Evolutionary conservation across 1,140 invertebrate species (phyloP).

Genomic region (Hycleus cichorii): DNA sequence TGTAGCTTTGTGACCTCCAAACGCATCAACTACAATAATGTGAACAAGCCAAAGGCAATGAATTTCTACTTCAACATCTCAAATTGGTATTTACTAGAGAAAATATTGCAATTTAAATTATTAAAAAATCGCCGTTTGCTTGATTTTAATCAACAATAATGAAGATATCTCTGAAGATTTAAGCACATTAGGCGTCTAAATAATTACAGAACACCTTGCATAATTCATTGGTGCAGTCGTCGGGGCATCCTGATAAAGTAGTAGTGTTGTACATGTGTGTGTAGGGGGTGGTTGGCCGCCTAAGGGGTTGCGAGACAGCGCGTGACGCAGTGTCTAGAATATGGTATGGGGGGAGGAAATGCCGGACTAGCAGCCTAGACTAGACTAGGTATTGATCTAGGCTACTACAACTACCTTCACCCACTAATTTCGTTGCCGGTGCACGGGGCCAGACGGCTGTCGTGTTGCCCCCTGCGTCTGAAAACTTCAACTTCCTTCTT

Average conservation of each 20-base stretch:
- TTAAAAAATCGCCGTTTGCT: too few relatives aligned
- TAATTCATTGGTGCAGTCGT: conserved; percentile 19
- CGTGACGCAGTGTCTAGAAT: too few relatives aligned
- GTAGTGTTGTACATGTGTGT: background rate
- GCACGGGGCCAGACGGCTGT: conserved; percentile 19
- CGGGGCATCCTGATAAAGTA: background rate
- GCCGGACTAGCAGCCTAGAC: conserved; percentile 35
- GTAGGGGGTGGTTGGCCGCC: conserved; percentile 9
- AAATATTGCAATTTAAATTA: background rate
- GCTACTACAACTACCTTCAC: conserved; percentile 32
- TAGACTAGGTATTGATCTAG: conserved; percentile 37
- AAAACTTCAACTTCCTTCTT: too few relatives aligned
- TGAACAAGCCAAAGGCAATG: too few relatives aligned
- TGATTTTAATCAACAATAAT: background rate
- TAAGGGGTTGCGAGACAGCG: background rate
- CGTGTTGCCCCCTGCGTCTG: too few relatives aligned
- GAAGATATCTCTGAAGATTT: background rate
- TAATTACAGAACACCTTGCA: conserved; percentile 5
- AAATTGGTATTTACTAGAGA: too few relatives aligned
- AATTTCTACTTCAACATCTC: background rate
- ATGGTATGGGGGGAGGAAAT: conserved; percentile 20
- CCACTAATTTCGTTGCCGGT: conserved; percentile 39
- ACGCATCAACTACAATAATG: too few relatives aligned
- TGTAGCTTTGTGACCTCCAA: too few relatives aligned
- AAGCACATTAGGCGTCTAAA: conserved; percentile 4